Conservation (phyloP, 2,797 vertebrate genomes). For the Xyrichtys novacula region DNA sequence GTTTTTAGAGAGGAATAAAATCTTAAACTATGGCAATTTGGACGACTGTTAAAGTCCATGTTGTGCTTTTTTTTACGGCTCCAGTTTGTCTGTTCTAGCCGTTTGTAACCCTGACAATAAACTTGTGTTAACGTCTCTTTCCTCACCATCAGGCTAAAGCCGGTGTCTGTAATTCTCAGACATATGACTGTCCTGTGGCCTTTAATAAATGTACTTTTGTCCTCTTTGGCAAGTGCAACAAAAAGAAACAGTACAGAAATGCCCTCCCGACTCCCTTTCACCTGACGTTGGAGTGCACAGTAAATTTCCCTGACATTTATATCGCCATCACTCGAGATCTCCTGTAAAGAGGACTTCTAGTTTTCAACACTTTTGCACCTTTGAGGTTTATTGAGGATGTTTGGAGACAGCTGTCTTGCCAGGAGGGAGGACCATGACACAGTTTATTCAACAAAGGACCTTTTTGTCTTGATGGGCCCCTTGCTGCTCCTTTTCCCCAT, state of each 20-base stretch:
- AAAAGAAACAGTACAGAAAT: conserved; percentile 16
- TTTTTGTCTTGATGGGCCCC: conserved; percentile 10
- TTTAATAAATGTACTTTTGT: conserved; percentile 25
- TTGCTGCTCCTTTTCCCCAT: conserved; percentile 5
- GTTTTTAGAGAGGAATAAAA: background rate
- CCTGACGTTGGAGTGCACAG: background rate
- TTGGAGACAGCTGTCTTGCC: conserved; percentile 9
- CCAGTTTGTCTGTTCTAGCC: background rate
- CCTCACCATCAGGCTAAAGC: background rate
- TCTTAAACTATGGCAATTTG: background rate
- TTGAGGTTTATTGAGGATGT: conserved; percentile 25
- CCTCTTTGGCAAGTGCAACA: conserved; percentile 14
- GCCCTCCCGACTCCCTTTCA: conserved; percentile 19
- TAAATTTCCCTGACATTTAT: conserved; percentile 35
- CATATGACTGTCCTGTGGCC: conserved; percentile 7
- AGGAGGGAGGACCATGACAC: background rate
- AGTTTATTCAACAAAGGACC: conserved; percentile 21
- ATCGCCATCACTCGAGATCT: conserved; percentile 12
- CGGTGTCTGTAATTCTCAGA: conserved; percentile 9
- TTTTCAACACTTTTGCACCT: background rate
- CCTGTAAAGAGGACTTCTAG: conserved; percentile 14
- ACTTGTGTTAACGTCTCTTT: background rate
- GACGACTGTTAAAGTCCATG: background rate
- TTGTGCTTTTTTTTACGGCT: background rate
- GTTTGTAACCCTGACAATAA: background rate